These are phyloP conservation scores for Phyllostomus discolor DNA, from an alignment of 2,113 vertebrate species.

Conservation along the genomic window DNA sequence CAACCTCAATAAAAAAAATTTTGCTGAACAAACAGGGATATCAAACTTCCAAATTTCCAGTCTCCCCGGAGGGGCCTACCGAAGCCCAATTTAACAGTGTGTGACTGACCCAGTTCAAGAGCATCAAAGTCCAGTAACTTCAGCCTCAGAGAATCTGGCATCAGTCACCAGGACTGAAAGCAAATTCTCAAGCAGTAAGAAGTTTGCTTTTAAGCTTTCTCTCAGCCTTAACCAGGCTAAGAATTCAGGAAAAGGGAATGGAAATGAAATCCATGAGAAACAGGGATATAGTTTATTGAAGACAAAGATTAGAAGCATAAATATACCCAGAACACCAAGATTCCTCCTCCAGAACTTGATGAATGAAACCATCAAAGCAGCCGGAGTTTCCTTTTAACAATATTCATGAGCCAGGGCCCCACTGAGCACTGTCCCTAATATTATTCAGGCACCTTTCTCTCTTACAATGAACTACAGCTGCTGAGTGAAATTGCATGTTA, in stretches of 20 bases:
- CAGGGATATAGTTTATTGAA: background rate
- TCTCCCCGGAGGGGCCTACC: background rate
- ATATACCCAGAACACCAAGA: background rate
- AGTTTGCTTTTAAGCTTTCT: background rate
- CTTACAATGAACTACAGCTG: background rate
- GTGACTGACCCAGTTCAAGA: background rate
- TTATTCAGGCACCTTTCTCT: constrained; percentile 34
- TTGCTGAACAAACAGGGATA: background rate
- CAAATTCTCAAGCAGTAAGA: background rate
- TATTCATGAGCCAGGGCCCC: background rate
- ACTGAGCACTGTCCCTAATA: background rate
- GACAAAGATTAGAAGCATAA: background rate
- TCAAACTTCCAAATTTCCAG: background rate
- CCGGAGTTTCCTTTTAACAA: constrained; percentile 16
- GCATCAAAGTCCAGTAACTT: background rate
- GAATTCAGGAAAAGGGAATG: background rate
- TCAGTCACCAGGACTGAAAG: background rate
- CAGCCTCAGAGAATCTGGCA: background rate
- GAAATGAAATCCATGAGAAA: background rate
- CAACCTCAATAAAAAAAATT: background rate
- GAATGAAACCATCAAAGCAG: constrained; percentile 31
- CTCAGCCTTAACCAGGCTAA: background rate
- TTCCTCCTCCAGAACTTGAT: background rate
- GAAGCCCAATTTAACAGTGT: background rate
- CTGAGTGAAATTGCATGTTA: constrained; percentile 6